Evolutionary conservation across 2,113 vertebrate genomes (phyloP).

Genomic region (Sinocyclocheilus anophthalmus): DNA sequence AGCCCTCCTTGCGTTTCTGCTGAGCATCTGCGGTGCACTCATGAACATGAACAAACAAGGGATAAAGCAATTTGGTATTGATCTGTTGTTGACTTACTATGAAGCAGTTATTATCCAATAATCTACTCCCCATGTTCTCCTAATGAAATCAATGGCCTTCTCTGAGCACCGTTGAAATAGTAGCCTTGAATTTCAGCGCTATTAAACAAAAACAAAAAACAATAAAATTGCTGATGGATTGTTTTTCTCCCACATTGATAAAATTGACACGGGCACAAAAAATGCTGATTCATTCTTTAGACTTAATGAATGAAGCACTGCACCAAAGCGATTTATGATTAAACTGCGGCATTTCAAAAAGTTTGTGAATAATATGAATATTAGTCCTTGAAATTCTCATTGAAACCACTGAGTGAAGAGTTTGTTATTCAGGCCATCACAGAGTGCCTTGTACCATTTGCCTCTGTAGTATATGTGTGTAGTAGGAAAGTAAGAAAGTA

Average conservation of each 20-base stretch:
- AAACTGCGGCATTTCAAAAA: neutral
- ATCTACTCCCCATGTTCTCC: slow-evolving; percentile 77
- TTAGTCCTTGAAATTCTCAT: neutral
- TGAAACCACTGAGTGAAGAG: neutral
- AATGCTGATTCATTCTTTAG: slow-evolving; percentile 33
- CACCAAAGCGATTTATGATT: neutral
- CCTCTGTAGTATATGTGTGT: neutral
- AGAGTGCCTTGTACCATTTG: neutral
- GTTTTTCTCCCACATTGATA: slow-evolving; percentile 43
- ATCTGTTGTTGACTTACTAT: slow-evolving; percentile 84
- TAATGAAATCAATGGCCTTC: slow-evolving; percentile 82
- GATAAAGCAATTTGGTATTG: slow-evolving; percentile 81
- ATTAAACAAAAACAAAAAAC: slow-evolving; percentile 45
- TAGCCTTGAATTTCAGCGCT: slow-evolving; percentile 64
- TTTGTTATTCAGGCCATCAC: neutral
- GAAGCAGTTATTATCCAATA: slow-evolving; percentile 82
- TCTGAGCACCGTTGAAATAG: slow-evolving; percentile 38
- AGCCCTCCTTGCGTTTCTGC: slow-evolving; percentile 56
- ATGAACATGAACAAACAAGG: slow-evolving; percentile 52
- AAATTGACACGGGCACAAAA: slow-evolving; percentile 40
- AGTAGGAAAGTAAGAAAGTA: neutral
- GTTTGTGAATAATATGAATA: neutral
- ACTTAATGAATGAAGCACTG: slow-evolving; percentile 25
- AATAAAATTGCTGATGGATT: slow-evolving; percentile 27
- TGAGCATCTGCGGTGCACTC: slow-evolving; percentile 48